These are phyloP conservation scores for Conops quadrifasciatus DNA, from an alignment of 2,888 invertebrate genomes.

Conservation along the genomic window DNA sequence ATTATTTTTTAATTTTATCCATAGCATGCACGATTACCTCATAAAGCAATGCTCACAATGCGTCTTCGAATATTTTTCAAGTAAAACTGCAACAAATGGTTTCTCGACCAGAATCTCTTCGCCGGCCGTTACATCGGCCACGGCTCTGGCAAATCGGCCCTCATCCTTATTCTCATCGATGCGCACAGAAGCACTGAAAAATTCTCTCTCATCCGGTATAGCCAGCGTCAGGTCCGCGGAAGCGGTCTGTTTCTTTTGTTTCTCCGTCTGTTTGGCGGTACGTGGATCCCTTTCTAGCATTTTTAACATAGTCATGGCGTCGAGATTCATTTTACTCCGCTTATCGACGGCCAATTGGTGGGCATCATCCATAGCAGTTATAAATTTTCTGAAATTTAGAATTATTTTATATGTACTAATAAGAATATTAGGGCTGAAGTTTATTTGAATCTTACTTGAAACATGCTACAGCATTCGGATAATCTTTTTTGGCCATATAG, in stretches of 20 bases:
- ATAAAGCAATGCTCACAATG: slow-evolving; percentile 79
- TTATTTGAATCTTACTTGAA: slow-evolving; percentile 67
- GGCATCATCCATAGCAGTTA: slow-evolving; percentile 74
- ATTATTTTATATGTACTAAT: background rate
- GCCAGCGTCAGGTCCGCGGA: slow-evolving; percentile 36
- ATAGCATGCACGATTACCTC: slow-evolving; percentile 66
- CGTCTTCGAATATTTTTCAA: slow-evolving; percentile 73
- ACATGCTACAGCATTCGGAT: slow-evolving; percentile 71
- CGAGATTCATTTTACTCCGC: slow-evolving; percentile 71
- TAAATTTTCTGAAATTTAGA: slow-evolving; percentile 67
- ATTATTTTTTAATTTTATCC: too few relatives aligned
- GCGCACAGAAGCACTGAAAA: slow-evolving; percentile 71
- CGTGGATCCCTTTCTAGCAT: slow-evolving; percentile 72
- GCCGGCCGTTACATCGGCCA: slow-evolving; percentile 75
- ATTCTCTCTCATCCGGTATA: slow-evolving; percentile 53
- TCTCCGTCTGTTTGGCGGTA: slow-evolving; percentile 60
- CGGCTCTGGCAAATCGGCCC: slow-evolving; percentile 80
- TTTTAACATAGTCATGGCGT: slow-evolving; percentile 76
- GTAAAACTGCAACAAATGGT: slow-evolving; percentile 76
- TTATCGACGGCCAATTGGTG: slow-evolving; percentile 70
- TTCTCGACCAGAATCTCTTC: slow-evolving; percentile 77
- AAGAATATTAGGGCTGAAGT: slow-evolving; percentile 23
- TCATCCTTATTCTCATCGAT: slow-evolving; percentile 71
- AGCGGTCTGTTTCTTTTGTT: slow-evolving; percentile 47
- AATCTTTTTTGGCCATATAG: slow-evolving; percentile 73